Percentiles rank a stretch among this genome's conserved stretches.
Conservation (phyloP, 2,888 invertebrate species). For the Prenolepis imparis region DNA sequence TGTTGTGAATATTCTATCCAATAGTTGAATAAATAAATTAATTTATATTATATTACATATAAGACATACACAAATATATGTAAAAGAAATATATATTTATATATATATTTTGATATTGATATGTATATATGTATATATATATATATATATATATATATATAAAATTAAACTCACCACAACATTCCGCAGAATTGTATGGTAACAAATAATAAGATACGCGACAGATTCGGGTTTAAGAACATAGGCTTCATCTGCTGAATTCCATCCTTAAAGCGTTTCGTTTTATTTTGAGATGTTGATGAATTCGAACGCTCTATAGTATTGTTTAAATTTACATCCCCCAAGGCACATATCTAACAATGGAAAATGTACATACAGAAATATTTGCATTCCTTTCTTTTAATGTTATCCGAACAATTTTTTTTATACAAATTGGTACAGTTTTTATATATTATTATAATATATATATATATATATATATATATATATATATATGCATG, state of each 20-base stretch:
- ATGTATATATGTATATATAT: too few relatives aligned
- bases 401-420: neutral
- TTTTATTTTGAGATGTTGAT: neutral
- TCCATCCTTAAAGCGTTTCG: conserved; percentile 83
- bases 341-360: conserved; percentile 83
- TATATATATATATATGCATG: neutral
- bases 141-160: neutral
- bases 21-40: neutral
- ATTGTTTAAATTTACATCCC: conserved; percentile 79
- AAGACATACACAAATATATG: neutral
- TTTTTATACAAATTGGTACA: neutral
- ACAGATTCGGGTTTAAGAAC: conserved; percentile 89
- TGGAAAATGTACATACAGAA: neutral
- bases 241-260: conserved; percentile 89
- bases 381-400: neutral
- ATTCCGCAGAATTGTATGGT: conserved; percentile 89
- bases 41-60: neutral
- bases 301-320: neutral
- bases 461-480: neutral
- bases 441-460: neutral
- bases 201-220: conserved; percentile 89
- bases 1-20: neutral
- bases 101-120: neutral
- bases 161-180: conserved; percentile 87
- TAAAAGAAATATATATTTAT: neutral